These are phyloP conservation scores for Tenualosa thibaudeaui DNA, from an alignment of 2,797 vertebrate genomes.

Conservation along the genomic window DNA sequence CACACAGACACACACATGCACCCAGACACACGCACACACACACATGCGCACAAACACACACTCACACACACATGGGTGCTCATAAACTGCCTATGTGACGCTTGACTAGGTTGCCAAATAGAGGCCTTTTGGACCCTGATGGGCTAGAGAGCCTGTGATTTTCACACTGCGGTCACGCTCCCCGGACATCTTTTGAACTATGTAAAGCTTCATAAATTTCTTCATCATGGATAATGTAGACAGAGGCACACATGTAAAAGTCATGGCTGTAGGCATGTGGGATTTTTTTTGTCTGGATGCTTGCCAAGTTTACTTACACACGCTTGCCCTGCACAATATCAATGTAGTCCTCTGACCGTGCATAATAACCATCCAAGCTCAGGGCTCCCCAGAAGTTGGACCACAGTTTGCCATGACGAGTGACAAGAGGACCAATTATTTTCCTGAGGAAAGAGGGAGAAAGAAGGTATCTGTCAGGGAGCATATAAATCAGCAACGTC, in stretches of 20 bases:
- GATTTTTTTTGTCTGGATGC: neutral
- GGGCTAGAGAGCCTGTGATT: neutral
- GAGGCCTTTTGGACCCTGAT: neutral
- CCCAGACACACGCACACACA: neutral
- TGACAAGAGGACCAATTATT: slow-evolving; percentile 93
- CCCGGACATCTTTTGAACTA: neutral
- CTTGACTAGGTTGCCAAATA: slow-evolving; percentile 29
- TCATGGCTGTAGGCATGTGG: neutral
- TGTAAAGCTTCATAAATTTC: neutral
- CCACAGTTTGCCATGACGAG: slow-evolving; percentile 93
- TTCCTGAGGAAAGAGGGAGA: slow-evolving; percentile 75
- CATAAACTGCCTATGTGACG: neutral
- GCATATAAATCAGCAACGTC: slow-evolving; percentile 55
- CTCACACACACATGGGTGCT: neutral
- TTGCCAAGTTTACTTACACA: slow-evolving; percentile 79
- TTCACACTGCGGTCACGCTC: neutral
- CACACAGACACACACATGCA: neutral
- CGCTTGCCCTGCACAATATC: slow-evolving; percentile 95
- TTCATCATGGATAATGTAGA: neutral
- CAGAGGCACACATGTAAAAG: slow-evolving; percentile 13
- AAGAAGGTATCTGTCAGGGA: slow-evolving; percentile 54
- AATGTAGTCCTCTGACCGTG: slow-evolving; percentile 95
- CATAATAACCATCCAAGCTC: slow-evolving; percentile 95
- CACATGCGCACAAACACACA: slow-evolving; percentile 10
- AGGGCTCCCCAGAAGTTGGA: slow-evolving; percentile 98